Base-by-base conservation (phyloP, 2,797 vertebrate genomes). In the Xenentodon cancila region DNA sequence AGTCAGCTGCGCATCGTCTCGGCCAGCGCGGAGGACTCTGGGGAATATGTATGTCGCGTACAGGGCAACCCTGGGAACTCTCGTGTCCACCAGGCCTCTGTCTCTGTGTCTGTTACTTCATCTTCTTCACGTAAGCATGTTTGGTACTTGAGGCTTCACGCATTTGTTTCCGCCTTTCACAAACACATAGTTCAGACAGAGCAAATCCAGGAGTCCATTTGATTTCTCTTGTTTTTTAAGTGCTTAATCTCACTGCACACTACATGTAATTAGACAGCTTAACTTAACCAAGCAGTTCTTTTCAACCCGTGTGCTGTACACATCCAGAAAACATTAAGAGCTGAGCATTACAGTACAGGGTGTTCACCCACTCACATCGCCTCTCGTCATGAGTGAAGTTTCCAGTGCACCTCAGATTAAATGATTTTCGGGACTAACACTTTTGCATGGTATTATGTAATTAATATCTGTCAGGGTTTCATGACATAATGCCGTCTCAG, bases 21-120 rank as follows among this genome's bases (percentile, higher is more conserved):
- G 18, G 95, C 95, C 13, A 90, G 93, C 0, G 64, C 89, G 0
- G 94, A 94, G 0, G 97, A 99, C 66, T 93, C 94, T 0, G 97
- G 97, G 17, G 96, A 97, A 65, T 99, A 97, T 0, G 90, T 96
- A 80, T 99, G 97, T 78, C 91, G 84, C 1, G 93, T 95, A 27
- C 88, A 91, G n/a, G 84, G 86, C 0, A 87, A 71, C 1, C 4
- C 68, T 0, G 68, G 84, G 51, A 68, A 42, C 57, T 66, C 87
- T 52, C 75, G 64, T 6, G 58, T 89, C 30, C 93, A 92, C 1
- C 96, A 96, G 85, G 92, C 94, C 0, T 94, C 95, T 8, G 93
- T 97, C 53, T 86, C 92, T 0, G 87, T 99, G 57, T 93, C 94
- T 0, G 94, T 98, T 75, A 63, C 89, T 0, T 88, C 94, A 0